Percentiles rank a stretch among this genome's conserved stretches.
Evolutionary conservation across 2,113 vertebrate genomes (phyloP).

Genomic region (Xiphophorus hellerii): DNA sequence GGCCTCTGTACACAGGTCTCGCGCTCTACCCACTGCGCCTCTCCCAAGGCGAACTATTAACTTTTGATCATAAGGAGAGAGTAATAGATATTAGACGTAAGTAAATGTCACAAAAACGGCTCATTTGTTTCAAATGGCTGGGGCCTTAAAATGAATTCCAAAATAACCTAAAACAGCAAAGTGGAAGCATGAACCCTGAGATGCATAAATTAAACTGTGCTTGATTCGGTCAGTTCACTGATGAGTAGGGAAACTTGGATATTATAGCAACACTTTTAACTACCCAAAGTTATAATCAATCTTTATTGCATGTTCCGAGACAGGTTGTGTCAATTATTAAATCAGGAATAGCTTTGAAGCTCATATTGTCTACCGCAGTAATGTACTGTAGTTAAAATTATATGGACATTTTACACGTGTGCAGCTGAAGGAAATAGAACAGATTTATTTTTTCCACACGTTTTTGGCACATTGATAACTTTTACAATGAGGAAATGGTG

Average conservation of each 20-base stretch:
- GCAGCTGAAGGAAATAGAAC: not conserved
- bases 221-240: not conserved
- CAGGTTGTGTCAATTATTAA: not conserved
- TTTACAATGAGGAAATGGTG: conserved; percentile 27
- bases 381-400: not conserved
- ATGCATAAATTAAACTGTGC: not conserved
- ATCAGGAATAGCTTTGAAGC: not conserved
- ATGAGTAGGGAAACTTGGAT: not conserved
- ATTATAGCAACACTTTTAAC: not conserved
- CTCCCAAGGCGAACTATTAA: not conserved
- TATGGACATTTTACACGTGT: not conserved
- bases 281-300: not conserved
- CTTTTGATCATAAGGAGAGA: not conserved
- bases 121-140: not conserved
- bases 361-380: not conserved
- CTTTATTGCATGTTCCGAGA: too few relatives aligned
- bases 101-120: not conserved
- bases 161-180: not conserved
- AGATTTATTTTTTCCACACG: conserved; percentile 21
- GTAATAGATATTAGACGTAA: not conserved
- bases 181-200: not conserved
- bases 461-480: conserved; percentile 34
- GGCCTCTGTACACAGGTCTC: too few relatives aligned
- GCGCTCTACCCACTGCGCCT: too few relatives aligned
- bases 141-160: not conserved